phyloP scores from a whole-genome alignment of 2,797 vertebrate genomes.

The Crypturellus tataupa region DNA sequence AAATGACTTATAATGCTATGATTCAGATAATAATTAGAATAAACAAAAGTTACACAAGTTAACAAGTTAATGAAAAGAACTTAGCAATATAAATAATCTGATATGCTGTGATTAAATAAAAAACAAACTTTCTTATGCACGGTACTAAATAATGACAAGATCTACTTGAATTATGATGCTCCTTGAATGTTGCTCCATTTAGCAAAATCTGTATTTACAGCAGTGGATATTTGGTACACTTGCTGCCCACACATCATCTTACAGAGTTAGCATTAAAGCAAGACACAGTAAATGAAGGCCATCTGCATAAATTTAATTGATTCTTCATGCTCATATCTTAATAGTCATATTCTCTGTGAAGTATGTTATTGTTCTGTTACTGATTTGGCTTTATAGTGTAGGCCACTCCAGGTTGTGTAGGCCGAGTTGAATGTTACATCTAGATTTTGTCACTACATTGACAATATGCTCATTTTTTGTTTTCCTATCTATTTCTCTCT shows the following conservation, averaged over 20 bases:
- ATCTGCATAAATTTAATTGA: neutral
- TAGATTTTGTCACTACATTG: neutral
- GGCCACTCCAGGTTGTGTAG: rapidly evolving
- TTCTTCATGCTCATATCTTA: neutral
- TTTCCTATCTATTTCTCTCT: neutral
- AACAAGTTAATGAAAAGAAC: constrained; percentile 22
- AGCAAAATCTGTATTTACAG: neutral
- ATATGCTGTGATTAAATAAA: constrained; percentile 10
- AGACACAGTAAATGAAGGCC: neutral
- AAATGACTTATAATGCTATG: constrained; percentile 56
- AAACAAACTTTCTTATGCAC: neutral
- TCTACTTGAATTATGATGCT: neutral
- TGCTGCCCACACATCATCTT: neutral
- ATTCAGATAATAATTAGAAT: constrained; percentile 76
- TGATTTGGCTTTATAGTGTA: neutral
- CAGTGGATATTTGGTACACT: neutral
- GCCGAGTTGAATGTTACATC: neutral
- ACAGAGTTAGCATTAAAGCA: neutral
- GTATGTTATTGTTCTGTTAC: neutral
- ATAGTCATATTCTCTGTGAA: neutral
- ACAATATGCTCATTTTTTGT: constrained; percentile 18
- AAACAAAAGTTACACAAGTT: no score
- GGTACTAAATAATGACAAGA: neutral
- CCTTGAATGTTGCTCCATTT: neutral
- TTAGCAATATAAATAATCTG: constrained; percentile 35